Conservation (phyloP, 2,113 vertebrate genomes). For the Chloropsis cyanopogon region DNA sequence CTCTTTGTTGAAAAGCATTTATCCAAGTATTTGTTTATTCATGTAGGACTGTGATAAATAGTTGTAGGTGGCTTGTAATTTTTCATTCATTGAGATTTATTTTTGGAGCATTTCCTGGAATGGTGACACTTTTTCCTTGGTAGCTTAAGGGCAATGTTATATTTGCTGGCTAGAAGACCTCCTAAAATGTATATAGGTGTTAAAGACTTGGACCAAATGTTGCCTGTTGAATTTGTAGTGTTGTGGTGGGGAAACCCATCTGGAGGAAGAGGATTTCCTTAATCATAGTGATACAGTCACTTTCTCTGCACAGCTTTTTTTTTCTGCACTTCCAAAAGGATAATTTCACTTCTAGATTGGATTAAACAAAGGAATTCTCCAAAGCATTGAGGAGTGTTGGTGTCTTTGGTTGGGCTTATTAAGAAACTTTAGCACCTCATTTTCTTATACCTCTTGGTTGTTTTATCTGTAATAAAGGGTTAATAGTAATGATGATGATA, state of each 20-base stretch:
- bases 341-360: background rate
- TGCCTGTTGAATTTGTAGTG: background rate
- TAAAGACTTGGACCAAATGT: background rate
- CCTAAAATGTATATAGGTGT: background rate
- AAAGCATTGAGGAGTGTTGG: fast-evolving
- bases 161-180: background rate
- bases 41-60: background rate
- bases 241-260: background rate
- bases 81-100: background rate
- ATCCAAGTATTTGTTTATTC: background rate
- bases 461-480: background rate
- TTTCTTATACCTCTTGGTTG: background rate
- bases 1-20: background rate
- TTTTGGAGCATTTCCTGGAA: background rate
- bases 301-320: background rate
- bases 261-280: conserved; percentile 26
- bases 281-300: background rate
- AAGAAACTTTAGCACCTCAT: background rate
- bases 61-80: background rate
- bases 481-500: background rate
- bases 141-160: background rate
- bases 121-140: background rate
- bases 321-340: background rate
- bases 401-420: background rate
- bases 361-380: background rate